These are phyloP conservation scores for Nematopogon swammerdamellus DNA, from an alignment of 2,888 invertebrate genomes.

Conservation along the genomic window DNA sequence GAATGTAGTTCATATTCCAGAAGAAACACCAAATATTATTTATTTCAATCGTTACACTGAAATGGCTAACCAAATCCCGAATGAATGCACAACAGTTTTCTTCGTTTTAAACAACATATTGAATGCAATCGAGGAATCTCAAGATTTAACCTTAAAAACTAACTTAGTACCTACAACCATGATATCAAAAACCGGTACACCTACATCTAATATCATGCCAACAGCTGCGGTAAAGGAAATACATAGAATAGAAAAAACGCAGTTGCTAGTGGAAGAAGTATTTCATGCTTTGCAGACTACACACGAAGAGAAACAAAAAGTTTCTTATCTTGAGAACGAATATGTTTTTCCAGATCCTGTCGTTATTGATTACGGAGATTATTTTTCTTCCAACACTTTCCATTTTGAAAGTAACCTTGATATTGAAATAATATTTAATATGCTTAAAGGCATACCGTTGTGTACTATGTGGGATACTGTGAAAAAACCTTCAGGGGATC, in stretches of 20 bases:
- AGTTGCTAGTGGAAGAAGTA: constrained; percentile 27
- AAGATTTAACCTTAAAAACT: too few species aligned
- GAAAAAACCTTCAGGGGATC: constrained; percentile 19
- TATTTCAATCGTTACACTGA: constrained; percentile 20
- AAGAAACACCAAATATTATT: constrained; percentile 15
- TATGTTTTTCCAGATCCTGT: constrained; percentile 18
- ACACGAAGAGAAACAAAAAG: constrained; percentile 29
- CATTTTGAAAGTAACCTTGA: constrained; percentile 32
- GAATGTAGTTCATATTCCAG: constrained; percentile 30
- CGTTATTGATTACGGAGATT: constrained; percentile 34
- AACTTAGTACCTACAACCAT: too few species aligned
- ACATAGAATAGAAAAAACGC: constrained; percentile 22
- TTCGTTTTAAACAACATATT: constrained; percentile 34
- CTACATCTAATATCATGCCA: too few species aligned
- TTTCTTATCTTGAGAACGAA: constrained; percentile 36
- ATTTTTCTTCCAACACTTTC: constrained; percentile 30
- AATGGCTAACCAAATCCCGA: constrained; percentile 24
- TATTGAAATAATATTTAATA: constrained; percentile 27
- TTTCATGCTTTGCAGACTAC: constrained; percentile 29
- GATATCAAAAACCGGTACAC: too few species aligned
- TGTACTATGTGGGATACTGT: constrained; percentile 29
- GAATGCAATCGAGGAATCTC: constrained; percentile 22
- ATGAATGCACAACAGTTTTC: constrained; percentile 34
- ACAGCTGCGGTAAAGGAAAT: too few species aligned
- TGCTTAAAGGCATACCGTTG: constrained; percentile 31